Evolutionary conservation across 2,113 vertebrate genomes (phyloP), one percentile per base, ranked within the genome.

Genomic region (Aegotheles bennettii): DNA sequence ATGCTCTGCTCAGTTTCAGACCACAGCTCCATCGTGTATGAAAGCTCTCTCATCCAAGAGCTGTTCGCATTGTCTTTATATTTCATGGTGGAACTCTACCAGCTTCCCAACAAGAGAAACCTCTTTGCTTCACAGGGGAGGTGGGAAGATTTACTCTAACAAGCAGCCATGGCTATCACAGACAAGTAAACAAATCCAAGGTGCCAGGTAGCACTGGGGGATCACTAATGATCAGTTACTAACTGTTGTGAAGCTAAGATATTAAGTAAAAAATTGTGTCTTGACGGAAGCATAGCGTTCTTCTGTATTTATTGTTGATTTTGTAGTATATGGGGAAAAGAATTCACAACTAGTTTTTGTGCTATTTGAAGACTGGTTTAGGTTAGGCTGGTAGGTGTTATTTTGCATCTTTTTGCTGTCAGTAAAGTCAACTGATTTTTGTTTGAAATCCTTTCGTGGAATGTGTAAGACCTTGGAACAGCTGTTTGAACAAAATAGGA

Each of bases 401-500:
- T 48, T 88, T 48, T 53, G 10, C 7, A 5, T 87, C 63, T 85
- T 75, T 74, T 24, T 78, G 20, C 51, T 93, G 47, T 81, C 36
- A 53, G 42, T 68, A 47, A 78, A 78, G 38, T 43, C 42, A 38
- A 53, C 45, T 85, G 65, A 33, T 64, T 21, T 71, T 78, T 17
- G 24, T 89, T 71, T 64, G 65, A 69, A 89, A 82, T 15, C 16
- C 16, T 80, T 59, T 73, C 18, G 15, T 78, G 70, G 76, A 77
- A 78, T 2, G 3, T 24, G 1, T 13, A 45, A 69, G 48, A 36
- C n/a, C 80, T 82, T 13, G 21, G 60, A 89, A 43, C 69, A 90
- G 68, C 61, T 94, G 69, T 51, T 81, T 25, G 82, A 73, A 56
- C n/a, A 82, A 89, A 91, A 76, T 33, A 18, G 16, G 23, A 73